Conservation (phyloP, 2,113 vertebrate species). For the Coturnix japonica region DNA sequence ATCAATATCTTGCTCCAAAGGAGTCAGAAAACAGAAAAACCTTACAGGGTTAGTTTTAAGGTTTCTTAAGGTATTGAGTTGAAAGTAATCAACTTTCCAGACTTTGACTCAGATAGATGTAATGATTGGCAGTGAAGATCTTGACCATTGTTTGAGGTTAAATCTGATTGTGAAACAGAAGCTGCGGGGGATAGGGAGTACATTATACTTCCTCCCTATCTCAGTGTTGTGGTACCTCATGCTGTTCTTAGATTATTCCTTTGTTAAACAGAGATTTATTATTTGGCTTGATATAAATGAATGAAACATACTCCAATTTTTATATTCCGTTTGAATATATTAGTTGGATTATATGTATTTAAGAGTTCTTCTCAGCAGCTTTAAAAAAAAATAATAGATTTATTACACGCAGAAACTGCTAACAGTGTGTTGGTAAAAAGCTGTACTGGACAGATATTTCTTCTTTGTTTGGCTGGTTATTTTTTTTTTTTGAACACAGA, state of each 20-base stretch:
- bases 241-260: neutral
- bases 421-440: conserved; percentile 19
- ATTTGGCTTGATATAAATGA: neutral
- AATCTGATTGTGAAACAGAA: neutral
- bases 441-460: conserved; percentile 9
- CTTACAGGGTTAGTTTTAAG: neutral
- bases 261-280: conserved; percentile 40
- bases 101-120: neutral
- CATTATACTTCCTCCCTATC: neutral
- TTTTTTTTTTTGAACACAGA: conserved; percentile 62
- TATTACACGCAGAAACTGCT: conserved; percentile 50
- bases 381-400: conserved; percentile 16
- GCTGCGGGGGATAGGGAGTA: neutral
- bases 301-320: conserved; percentile 20
- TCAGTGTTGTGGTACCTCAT: neutral
- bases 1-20: neutral
- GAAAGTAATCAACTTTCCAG: neutral
- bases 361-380: conserved; percentile 28
- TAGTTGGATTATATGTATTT: conserved; percentile 46
- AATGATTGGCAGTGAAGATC: neutral
- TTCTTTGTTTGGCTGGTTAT: conserved; percentile 62
- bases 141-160: neutral
- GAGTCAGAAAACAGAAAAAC: neutral
- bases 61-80: neutral
- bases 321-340: conserved; percentile 21